Conservation (phyloP, 2,113 vertebrate species). For the Phyllopteryx taeniolatus region DNA sequence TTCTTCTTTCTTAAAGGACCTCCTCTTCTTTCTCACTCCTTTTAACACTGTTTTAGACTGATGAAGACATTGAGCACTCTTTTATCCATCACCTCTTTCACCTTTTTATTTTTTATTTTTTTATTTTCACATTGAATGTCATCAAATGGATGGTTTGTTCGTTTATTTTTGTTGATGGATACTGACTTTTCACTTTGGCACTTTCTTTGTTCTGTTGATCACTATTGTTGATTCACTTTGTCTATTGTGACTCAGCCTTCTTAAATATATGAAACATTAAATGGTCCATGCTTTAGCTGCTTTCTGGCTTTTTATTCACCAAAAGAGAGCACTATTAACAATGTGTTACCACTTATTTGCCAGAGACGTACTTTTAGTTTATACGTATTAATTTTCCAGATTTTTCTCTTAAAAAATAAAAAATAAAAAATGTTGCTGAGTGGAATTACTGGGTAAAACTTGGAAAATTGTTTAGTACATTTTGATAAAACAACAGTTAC, state of each 20-base stretch:
- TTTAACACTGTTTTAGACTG: neutral
- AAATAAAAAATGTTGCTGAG: too few species aligned
- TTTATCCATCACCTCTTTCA: neutral
- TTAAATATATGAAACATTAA: conserved; percentile 26
- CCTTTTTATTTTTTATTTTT: neutral
- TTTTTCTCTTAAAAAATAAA: too few species aligned
- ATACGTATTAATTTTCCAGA: neutral
- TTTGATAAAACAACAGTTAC: too few species aligned
- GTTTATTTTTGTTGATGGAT: neutral
- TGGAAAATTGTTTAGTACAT: too few species aligned
- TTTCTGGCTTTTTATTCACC: neutral
- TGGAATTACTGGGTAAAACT: too few species aligned
- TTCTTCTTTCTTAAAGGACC: conserved; percentile 1
- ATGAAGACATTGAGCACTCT: neutral
- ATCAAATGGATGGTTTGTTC: neutral
- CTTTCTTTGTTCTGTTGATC: conserved; percentile 1
- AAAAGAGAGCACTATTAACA: neutral
- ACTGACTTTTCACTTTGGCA: conserved; percentile 7
- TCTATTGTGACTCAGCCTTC: conserved; percentile 19
- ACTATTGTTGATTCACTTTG: neutral
- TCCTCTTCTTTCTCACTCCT: neutral
- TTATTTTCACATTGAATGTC: neutral
- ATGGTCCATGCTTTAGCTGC: conserved; percentile 12
- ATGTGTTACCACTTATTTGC: conserved; percentile 49
- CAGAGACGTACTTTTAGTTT: conserved; percentile 66